phyloP scores from a whole-genome alignment of 2,113 vertebrate species.

The Callionymus lyra region DNA sequence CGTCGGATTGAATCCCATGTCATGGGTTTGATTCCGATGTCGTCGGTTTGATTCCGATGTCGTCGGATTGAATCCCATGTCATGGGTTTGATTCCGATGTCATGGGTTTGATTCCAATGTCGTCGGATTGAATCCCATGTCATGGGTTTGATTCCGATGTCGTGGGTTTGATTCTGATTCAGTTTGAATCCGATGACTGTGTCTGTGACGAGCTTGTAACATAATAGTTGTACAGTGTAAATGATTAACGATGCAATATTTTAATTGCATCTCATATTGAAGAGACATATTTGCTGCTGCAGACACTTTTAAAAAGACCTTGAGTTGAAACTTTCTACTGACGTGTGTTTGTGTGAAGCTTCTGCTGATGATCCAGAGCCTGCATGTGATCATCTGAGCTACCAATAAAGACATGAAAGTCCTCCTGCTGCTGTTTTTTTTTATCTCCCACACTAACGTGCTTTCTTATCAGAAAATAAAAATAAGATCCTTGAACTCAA shows the following conservation, averaged over 20 bases:
- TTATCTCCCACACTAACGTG: too few species aligned
- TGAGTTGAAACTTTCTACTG: constrained; percentile 59
- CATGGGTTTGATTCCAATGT: too few species aligned
- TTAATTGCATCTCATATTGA: constrained; percentile 65
- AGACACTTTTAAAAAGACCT: constrained; percentile 46
- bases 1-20: too few species aligned
- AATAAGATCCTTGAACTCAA: too few species aligned
- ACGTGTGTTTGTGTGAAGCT: constrained; percentile 25
- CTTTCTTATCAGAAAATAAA: too few species aligned
- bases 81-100: too few species aligned
- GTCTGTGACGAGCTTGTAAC: constrained; percentile 15
- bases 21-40: too few species aligned
- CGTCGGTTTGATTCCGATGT: too few species aligned
- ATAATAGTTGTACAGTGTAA: constrained; percentile 47
- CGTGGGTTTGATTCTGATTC: background rate
- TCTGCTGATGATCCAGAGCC: constrained; percentile 42
- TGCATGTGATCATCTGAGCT: constrained; percentile 51
- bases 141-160: too few species aligned
- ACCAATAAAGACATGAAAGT: constrained; percentile 54
- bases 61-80: too few species aligned
- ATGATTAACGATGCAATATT: constrained; percentile 60
- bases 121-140: too few species aligned
- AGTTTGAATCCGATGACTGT: constrained; percentile 17
- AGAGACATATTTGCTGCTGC: constrained; percentile 45
- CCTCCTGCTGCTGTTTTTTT: too few species aligned